phyloP scores from a whole-genome alignment of 2,888 invertebrate genomes.

The Sialis lutaria region DNA sequence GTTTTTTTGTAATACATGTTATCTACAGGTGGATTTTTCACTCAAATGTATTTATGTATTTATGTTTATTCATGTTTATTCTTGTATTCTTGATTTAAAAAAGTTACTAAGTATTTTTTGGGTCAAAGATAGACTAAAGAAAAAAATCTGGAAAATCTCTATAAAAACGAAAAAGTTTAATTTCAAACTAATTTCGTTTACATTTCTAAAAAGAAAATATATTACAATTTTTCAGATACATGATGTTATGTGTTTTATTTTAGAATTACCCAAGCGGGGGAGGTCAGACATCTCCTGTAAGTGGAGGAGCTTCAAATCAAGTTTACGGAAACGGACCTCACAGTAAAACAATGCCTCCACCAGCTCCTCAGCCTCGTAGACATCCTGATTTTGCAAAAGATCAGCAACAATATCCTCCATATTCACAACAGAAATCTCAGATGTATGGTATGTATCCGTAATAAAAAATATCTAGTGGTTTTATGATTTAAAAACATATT shows the following conservation, averaged over 20 bases:
- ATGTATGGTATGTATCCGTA: constrained; percentile 37
- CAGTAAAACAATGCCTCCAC: constrained; percentile 38
- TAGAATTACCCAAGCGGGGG: constrained; percentile 11
- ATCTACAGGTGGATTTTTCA: too few relatives aligned
- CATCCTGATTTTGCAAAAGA: constrained; percentile 75
- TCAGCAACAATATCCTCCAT: constrained; percentile 44
- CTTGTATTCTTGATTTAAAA: too few relatives aligned
- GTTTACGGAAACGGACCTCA: constrained; percentile 5
- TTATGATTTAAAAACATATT: neutral
- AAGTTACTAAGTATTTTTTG: too few relatives aligned
- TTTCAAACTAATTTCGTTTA: too few relatives aligned
- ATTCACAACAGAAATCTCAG: constrained; percentile 44
- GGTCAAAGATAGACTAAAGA: too few relatives aligned
- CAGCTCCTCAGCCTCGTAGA: constrained; percentile 53
- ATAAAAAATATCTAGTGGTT: constrained; percentile 2
- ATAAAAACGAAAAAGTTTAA: too few relatives aligned
- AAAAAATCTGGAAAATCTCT: too few relatives aligned
- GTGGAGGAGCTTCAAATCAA: neutral
- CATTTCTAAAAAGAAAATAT: too few relatives aligned
- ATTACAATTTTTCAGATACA: too few relatives aligned
- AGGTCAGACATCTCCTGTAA: constrained; percentile 2
- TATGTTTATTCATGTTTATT: too few relatives aligned
- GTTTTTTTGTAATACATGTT: too few relatives aligned
- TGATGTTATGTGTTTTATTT: constrained; percentile 1
- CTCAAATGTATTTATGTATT: too few relatives aligned